Evolutionary conservation across 2,113 vertebrate genomes (phyloP), one percentile per base, ranked within the genome.

Genomic region (Nothobranchius furzeri): DNA sequence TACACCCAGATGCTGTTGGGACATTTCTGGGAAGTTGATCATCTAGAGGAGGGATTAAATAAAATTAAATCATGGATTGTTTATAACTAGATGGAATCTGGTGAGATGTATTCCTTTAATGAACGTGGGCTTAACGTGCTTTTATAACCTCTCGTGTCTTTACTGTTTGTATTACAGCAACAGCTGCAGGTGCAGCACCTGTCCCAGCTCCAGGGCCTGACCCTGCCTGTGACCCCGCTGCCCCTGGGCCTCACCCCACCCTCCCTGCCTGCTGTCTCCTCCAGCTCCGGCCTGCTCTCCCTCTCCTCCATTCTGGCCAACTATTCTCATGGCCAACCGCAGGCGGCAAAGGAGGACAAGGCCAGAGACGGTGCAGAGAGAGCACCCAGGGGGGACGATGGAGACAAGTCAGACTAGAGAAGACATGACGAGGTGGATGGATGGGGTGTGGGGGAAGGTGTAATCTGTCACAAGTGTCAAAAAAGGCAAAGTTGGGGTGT

Each of bases 131-230:
- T 20, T 20, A 20, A 20, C 20, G 20, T 20, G 20, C 20, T 30
- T 30, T 30, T 30, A 30, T 3, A 30, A 30, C 4, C 30, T 30
- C 30, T 3, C 20, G 4, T 4, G 4, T 30, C 30, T 30, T 30
- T 30, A 30, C 4, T 30, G 30, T 30, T 30, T 30, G 30, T 37
- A 64, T 63, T 82, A 76, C 91, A 99, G 97, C 96, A 98, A 95
- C 97, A 98, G 94, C 97, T 99, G 74, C 96, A 99, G 83, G 97
- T 96, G 61, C 97, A 98, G 68, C 96, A 99, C 92, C 94, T 99
- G 82, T 98, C 97, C 0, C 97, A 98, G 94, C 95, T 99, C 56
- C 96, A 99, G 93, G 97, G 96, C 12, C 92, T 98, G 67, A 96
- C 96, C 12, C 91, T 99, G 87, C 97, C 97, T 0, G 93, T 99